phyloP scores from a whole-genome alignment of 2,797 vertebrate genomes.

The Hafferia zeledoni region DNA sequence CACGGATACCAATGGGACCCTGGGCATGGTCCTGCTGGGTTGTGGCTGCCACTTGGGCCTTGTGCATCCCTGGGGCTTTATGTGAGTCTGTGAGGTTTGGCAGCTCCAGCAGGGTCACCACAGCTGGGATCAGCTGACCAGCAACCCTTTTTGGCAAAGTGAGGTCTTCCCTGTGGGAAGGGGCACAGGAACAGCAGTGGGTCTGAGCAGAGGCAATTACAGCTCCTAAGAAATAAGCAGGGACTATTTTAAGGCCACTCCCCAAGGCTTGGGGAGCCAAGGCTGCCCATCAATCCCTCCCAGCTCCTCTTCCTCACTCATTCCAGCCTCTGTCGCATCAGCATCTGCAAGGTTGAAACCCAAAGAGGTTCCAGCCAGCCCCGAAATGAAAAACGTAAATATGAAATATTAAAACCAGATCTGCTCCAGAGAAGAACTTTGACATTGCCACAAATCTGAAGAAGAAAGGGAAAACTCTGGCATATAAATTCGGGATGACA shows the following conservation, averaged over 20 bases:
- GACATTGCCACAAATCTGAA: conserved; percentile 27
- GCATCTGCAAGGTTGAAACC: not conserved
- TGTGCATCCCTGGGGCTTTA: not conserved
- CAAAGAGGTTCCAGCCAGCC: not conserved
- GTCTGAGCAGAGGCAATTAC: rapidly evolving
- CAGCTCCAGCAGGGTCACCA: not conserved
- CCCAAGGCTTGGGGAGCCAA: not conserved
- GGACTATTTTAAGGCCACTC: not conserved
- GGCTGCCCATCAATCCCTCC: not conserved
- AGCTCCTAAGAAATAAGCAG: not conserved
- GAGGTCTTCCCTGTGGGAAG: not conserved
- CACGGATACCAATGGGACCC: rapidly evolving
- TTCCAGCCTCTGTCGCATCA: rapidly evolving
- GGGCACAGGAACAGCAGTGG: rapidly evolving
- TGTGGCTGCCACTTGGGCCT: not conserved
- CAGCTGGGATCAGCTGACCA: not conserved
- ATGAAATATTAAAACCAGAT: conserved; percentile 57
- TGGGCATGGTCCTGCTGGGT: not conserved
- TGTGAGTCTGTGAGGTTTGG: not conserved
- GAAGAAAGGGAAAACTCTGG: conserved; percentile 59
- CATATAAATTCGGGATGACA: not conserved
- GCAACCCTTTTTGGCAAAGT: not conserved
- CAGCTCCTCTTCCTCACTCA: not conserved
- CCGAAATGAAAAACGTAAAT: conserved; percentile 23
- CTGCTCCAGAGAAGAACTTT: conserved; percentile 20